Percentiles rank a stretch among this genome's conserved stretches.
These are phyloP conservation scores for Lingula anatina DNA, from an alignment of 2,888 invertebrate genomes.

Conservation along the genomic window DNA sequence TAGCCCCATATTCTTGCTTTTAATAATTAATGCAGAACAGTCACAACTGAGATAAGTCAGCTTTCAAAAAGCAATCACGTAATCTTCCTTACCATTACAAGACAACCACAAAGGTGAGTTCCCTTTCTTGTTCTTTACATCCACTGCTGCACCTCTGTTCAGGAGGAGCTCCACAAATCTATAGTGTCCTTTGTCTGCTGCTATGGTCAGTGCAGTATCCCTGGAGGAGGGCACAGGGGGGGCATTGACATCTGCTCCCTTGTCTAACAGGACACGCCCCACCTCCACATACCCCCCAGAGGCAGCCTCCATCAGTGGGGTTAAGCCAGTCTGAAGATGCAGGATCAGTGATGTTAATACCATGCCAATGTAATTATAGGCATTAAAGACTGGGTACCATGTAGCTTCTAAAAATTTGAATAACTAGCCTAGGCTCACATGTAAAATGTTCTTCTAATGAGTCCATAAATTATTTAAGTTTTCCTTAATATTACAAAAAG, in stretches of 20 bases:
- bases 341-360: too few relatives aligned
- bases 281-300: constrained; percentile 99
- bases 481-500: too few relatives aligned
- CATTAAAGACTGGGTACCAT: too few relatives aligned
- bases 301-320: constrained; percentile 99
- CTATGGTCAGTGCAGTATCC: constrained; percentile 97
- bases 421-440: too few relatives aligned
- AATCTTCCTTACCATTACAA: constrained; percentile 72
- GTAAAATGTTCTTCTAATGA: too few relatives aligned
- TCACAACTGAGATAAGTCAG: too few relatives aligned
- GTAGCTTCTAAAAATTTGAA: too few relatives aligned
- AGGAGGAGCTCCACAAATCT: constrained; percentile 63
- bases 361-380: too few relatives aligned
- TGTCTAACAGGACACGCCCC: constrained; percentile 88
- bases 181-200: constrained; percentile 98
- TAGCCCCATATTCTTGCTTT: too few relatives aligned
- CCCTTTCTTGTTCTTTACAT: constrained; percentile 98
- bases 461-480: too few relatives aligned
- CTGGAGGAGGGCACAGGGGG: constrained; percentile 96
- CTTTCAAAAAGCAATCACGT: too few relatives aligned
- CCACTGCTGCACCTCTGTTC: constrained; percentile 77
- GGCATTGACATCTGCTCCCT: constrained; percentile 97
- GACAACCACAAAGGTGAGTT: constrained; percentile 98
- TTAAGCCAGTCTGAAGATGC: constrained; percentile 76
- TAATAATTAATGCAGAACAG: too few relatives aligned